Evolutionary conservation across 2,888 invertebrate genomes (phyloP).

Genomic region (Polymixis flavicincta): DNA sequence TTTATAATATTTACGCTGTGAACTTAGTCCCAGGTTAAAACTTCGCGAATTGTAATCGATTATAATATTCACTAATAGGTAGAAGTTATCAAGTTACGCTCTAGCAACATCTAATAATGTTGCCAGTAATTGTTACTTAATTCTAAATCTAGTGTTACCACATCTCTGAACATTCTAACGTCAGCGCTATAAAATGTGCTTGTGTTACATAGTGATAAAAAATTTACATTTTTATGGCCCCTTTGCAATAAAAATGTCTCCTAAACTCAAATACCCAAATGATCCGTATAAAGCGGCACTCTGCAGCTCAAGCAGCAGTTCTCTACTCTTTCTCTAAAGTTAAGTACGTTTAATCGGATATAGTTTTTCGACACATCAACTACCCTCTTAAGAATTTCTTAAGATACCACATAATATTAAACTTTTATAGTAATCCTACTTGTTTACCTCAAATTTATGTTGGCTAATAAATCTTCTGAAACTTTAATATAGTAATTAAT

Average conservation of each 20-base stretch:
- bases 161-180: conserved; percentile 60
- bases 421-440: conserved; percentile 82
- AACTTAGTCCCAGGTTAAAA: conserved; percentile 59
- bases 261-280: conserved; percentile 76
- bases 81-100: conserved; percentile 66
- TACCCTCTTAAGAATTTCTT: conserved; percentile 71
- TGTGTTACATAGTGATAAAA: conserved; percentile 66
- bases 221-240: conserved; percentile 81
- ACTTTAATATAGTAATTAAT: conserved; percentile 80
- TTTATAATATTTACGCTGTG: conserved; percentile 49
- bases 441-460: conserved; percentile 83
- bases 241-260: conserved; percentile 80
- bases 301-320: conserved; percentile 73
- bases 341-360: conserved; percentile 83
- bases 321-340: conserved; percentile 74
- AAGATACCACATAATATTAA: conserved; percentile 77
- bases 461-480: conserved; percentile 88
- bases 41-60: conserved; percentile 55
- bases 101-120: conserved; percentile 63
- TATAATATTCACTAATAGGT: conserved; percentile 54
- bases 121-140: conserved; percentile 61
- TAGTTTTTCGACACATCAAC: conserved; percentile 75
- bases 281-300: conserved; percentile 76
- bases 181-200: conserved; percentile 68
- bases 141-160: conserved; percentile 64